Evolutionary conservation across 2,888 invertebrate species (phyloP).

Genomic region (Acanthococcus lagerstroemiae): DNA sequence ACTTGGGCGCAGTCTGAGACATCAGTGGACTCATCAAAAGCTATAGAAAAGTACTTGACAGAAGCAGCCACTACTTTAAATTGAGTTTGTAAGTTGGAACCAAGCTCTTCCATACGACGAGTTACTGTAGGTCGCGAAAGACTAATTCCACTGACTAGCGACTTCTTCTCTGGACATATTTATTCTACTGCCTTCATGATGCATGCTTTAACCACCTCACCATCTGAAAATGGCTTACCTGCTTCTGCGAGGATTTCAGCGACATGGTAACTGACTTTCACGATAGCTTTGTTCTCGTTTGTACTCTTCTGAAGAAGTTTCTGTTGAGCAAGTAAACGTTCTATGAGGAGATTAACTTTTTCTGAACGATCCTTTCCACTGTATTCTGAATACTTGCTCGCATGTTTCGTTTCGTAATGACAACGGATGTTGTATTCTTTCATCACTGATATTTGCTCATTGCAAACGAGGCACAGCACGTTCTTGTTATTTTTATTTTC

Average conservation of each 20-base stretch:
- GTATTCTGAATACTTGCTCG: background rate
- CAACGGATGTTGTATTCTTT: slow-evolving; percentile 35
- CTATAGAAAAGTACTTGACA: slow-evolving; percentile 12
- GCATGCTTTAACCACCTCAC: slow-evolving; percentile 24
- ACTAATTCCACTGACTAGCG: slow-evolving; percentile 17
- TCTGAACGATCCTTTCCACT: background rate
- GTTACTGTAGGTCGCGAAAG: slow-evolving; percentile 11
- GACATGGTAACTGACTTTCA: slow-evolving; percentile 12
- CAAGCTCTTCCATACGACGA: slow-evolving; percentile 15
- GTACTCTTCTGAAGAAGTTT: background rate
- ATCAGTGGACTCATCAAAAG: slow-evolving; percentile 21
- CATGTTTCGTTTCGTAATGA: slow-evolving; percentile 35
- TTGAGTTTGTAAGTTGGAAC: slow-evolving; percentile 15
- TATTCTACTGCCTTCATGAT: slow-evolving; percentile 19
- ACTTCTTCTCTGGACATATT: slow-evolving; percentile 22
- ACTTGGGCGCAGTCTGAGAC: slow-evolving; percentile 3
- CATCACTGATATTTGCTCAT: slow-evolving; percentile 33
- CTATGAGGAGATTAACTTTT: background rate
- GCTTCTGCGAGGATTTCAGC: slow-evolving; percentile 18
- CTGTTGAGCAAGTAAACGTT: background rate
- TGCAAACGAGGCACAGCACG: slow-evolving; percentile 33
- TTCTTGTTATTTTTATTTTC: slow-evolving; percentile 20
- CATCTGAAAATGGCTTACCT: slow-evolving; percentile 31
- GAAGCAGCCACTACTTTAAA: background rate
- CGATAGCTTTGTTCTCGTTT: background rate